Evolutionary conservation across 2,113 vertebrate genomes (phyloP), one percentile per base, ranked within the genome.

Genomic region (Aramus guarauna): DNA sequence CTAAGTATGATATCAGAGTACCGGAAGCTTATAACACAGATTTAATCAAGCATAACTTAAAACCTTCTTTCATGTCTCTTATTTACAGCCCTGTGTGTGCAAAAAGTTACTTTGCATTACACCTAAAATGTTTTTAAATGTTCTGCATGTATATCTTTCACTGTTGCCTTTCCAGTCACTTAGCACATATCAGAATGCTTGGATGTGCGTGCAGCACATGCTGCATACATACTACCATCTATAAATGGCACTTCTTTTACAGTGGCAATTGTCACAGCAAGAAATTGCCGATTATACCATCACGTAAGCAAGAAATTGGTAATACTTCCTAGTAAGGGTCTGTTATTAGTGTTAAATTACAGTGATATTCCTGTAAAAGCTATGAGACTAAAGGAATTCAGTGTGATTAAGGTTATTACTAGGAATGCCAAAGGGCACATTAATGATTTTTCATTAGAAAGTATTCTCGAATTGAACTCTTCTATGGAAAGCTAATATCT

Each of bases 31-130:
- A 74, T 43, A 92, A 82, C 55, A n/a, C 39, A 60, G 81, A 92
- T 87, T 92, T 94, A 97, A 96, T 97, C 96, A 96, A 83, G 88
- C 87, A 85, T 90, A 90, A 88, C 77, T 96, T 80, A 72, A 48
- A 90, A 82, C 52, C 72, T 92, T 73, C 56, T 94, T 96, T 90
- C 59, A 81, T 89, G 48, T 81, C 78, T 72, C 81, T 90, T 45
- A 87, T 93, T 98, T 96, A 92, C 41, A 96, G 15, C 37, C 60
- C 66, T 81, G 36, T 39, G 37, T 67, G 22, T 41, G 41, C 67
- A 96, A 92, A 84, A 96, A 64, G 18, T 92, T 94, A 66, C 14
- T 82, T 82, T 84, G 15, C 56, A 60, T 88, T 92, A 58, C 30
- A 67, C 58, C 50, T 85, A 37, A 68, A 74, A 26, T 30, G 59